phyloP scores from a whole-genome alignment of 2,113 vertebrate species.

The Eretmodus cyanostictus region DNA sequence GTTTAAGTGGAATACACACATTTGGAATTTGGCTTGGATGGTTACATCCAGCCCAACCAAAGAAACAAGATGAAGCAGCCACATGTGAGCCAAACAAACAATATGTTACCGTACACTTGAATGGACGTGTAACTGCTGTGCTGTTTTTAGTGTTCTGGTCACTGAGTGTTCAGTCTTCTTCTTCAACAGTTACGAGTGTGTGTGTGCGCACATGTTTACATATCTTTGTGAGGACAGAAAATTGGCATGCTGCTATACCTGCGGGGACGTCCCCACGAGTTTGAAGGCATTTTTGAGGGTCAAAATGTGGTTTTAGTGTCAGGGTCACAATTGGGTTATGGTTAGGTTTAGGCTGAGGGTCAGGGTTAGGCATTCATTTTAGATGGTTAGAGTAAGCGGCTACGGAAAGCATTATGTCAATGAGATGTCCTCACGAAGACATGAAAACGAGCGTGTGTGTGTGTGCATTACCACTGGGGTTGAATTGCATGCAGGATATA shows the following conservation, averaged over 20 bases:
- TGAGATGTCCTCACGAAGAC: background rate
- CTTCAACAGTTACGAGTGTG: background rate
- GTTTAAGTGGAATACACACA: background rate
- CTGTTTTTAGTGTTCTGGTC: background rate
- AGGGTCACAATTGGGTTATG: background rate
- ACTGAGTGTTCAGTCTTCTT: background rate
- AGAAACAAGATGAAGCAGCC: background rate
- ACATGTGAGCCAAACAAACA: background rate
- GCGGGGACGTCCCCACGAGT: background rate
- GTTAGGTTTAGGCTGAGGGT: background rate
- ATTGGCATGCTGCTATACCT: background rate
- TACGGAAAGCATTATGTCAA: background rate
- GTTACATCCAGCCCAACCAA: background rate
- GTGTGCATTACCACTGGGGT: constrained; percentile 86
- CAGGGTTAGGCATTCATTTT: background rate
- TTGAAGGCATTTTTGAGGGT: background rate
- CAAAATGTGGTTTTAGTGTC: background rate
- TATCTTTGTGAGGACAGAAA: background rate
- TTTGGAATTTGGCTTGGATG: background rate
- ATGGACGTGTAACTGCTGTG: background rate
- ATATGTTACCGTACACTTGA: background rate
- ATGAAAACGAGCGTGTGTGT: background rate
- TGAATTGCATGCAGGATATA: constrained; percentile 98
- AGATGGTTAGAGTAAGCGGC: rapidly evolving
- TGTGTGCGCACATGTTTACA: background rate